These are phyloP conservation scores for Heliconius himera DNA, from an alignment of 1,140 invertebrate species.

Conservation along the genomic window DNA sequence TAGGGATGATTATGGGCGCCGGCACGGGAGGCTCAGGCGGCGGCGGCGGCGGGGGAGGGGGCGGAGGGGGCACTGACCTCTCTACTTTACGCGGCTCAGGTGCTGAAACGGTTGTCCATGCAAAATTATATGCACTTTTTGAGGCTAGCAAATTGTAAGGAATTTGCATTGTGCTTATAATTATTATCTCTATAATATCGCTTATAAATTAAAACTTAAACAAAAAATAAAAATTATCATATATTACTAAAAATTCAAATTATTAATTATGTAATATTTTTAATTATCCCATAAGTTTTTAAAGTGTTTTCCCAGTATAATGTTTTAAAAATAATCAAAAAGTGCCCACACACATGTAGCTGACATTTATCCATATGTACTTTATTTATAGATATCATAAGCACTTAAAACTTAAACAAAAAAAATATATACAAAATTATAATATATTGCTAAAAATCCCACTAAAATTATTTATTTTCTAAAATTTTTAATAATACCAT, in stretches of 20 bases:
- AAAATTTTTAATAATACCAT: not conserved
- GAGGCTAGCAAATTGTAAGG: not conserved
- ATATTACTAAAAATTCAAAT: not conserved
- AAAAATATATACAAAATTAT: not conserved
- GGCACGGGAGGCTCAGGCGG: slow-evolving; percentile 46
- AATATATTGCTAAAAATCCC: not conserved
- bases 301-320: not conserved
- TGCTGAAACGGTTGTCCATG: too few species aligned
- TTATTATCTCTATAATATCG: too few species aligned
- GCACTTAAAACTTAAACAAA: too few species aligned
- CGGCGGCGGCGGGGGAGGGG: slow-evolving; percentile 37
- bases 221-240: not conserved
- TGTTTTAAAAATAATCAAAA: not conserved
- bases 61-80: slow-evolving; percentile 29
- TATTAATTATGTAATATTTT: not conserved
- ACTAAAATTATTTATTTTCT: not conserved
- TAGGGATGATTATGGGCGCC: slow-evolving; percentile 39
- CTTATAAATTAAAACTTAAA: too few species aligned
- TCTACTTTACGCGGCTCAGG: slow-evolving; percentile 28
- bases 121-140: not conserved
- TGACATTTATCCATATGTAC: not conserved
- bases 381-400: too few species aligned
- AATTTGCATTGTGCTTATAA: too few species aligned
- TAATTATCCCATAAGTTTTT: not conserved
- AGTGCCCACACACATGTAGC: slow-evolving; percentile 13